A percentile compares a stretch with the other conserved stretches of the same genome.
phyloP scores from a whole-genome alignment of 2,797 vertebrate species.

The Ceryle rudis region DNA sequence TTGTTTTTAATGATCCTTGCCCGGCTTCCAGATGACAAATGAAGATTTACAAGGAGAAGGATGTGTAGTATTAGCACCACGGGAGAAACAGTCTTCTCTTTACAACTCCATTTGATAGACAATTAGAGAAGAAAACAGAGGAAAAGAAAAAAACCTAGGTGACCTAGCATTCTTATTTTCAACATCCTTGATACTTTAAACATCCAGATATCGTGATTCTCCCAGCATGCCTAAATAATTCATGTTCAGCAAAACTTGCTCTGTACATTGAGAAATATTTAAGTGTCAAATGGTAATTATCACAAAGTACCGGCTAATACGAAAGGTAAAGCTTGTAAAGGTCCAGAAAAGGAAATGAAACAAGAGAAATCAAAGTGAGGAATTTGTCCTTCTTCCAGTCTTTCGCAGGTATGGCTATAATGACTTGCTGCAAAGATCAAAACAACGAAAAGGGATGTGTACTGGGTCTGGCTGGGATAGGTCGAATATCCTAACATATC shows the following conservation, averaged over 20 bases:
- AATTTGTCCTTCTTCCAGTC: background rate
- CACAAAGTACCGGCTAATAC: background rate
- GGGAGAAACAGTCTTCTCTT: background rate
- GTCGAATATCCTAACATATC: background rate
- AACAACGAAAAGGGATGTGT: background rate
- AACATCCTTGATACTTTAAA: background rate
- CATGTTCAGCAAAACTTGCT: background rate
- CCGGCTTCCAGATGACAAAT: background rate
- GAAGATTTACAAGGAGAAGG: constrained; percentile 4
- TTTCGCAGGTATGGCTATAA: background rate
- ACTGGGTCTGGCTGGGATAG: background rate
- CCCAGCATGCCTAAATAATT: background rate
- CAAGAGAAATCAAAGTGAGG: background rate
- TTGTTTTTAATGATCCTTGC: background rate
- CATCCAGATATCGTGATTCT: background rate
- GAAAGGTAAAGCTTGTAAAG: background rate
- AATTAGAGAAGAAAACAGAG: background rate
- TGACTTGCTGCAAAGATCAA: background rate
- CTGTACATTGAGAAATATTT: background rate
- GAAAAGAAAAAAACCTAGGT: background rate
- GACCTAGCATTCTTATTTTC: background rate
- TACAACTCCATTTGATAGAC: background rate
- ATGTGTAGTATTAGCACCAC: background rate
- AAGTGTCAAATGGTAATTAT: background rate
- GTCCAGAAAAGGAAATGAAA: background rate